Conservation (phyloP, 2,888 invertebrate species). For the Zaprionus bogoriensis region DNA sequence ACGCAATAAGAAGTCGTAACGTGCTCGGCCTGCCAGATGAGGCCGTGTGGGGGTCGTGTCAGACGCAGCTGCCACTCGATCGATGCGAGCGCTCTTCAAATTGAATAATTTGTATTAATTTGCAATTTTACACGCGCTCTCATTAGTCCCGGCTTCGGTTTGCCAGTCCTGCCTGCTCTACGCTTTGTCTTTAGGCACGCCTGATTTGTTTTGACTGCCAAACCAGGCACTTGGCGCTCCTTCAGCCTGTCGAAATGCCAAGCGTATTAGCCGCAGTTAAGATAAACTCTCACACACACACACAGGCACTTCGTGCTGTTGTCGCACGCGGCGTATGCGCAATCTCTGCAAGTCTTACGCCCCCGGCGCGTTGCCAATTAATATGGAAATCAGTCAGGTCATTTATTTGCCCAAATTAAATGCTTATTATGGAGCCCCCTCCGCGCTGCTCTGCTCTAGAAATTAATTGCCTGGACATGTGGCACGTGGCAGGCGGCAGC, state of each 20-base stretch:
- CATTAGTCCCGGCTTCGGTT: too few relatives aligned
- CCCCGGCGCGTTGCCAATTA: constrained; percentile 60
- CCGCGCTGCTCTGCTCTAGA: neutral
- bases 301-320: neutral
- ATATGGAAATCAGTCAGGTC: constrained; percentile 67
- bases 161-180: too few relatives aligned
- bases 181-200: too few relatives aligned
- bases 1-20: constrained; percentile 40
- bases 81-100: constrained; percentile 47
- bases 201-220: constrained; percentile 14
- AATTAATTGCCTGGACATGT: constrained; percentile 55
- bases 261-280: constrained; percentile 8
- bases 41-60: neutral
- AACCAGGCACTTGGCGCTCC: constrained; percentile 32
- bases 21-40: constrained; percentile 36
- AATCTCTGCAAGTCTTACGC: constrained; percentile 13
- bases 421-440: constrained; percentile 55
- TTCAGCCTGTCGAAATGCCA: constrained; percentile 21
- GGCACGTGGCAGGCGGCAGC: constrained; percentile 18
- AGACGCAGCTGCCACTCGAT: constrained; percentile 11
- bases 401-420: constrained; percentile 48
- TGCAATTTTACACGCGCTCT: constrained; percentile 46
- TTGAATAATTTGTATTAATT: constrained; percentile 67
- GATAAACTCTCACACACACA: too few relatives aligned
- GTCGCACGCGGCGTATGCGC: constrained; percentile 27